Percentiles rank a stretch among this genome's conserved stretches.
Evolutionary conservation across 1,140 invertebrate species (phyloP).

Genomic region (Brachionus calyciflorus): DNA sequence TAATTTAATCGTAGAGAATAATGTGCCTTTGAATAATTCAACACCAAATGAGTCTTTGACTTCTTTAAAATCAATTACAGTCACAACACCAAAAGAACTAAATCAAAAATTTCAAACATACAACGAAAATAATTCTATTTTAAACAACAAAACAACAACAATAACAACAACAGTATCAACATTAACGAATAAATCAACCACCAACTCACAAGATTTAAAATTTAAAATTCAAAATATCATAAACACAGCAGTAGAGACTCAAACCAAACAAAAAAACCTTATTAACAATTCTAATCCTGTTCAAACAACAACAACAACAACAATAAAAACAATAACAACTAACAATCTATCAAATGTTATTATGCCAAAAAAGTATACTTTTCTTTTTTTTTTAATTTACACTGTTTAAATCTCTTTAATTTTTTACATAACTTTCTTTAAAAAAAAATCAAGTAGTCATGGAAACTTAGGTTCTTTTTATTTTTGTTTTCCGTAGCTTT

Average conservation of each 20-base stretch:
- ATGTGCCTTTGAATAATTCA: too few relatives aligned
- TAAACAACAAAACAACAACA: not conserved
- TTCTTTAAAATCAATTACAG: not conserved
- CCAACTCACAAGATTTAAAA: too few relatives aligned
- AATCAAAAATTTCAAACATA: constrained; percentile 1
- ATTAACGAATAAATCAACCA: too few relatives aligned
- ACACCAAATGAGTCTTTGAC: not conserved
- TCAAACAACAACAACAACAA: too few relatives aligned
- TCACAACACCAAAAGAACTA: not conserved
- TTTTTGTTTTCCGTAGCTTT: too few relatives aligned
- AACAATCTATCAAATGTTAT: constrained; percentile 27
- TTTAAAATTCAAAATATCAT: not conserved
- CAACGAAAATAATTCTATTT: constrained; percentile 6
- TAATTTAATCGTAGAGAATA: too few relatives aligned
- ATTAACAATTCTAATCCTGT: too few relatives aligned
- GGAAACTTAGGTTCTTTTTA: too few relatives aligned
- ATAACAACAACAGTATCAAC: too few relatives aligned
- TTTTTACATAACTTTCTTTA: too few relatives aligned
- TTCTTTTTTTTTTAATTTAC: constrained; percentile 9
- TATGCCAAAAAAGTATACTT: constrained; percentile 29
- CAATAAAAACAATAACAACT: not conserved
- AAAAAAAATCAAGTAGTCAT: too few relatives aligned
- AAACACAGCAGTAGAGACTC: not conserved
- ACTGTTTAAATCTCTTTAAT: not conserved
- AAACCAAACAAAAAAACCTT: not conserved